Percentiles rank a stretch among this genome's conserved stretches.
Evolutionary conservation across 1,140 invertebrate species (phyloP).

Genomic region (Ostrea denselamellosa): DNA sequence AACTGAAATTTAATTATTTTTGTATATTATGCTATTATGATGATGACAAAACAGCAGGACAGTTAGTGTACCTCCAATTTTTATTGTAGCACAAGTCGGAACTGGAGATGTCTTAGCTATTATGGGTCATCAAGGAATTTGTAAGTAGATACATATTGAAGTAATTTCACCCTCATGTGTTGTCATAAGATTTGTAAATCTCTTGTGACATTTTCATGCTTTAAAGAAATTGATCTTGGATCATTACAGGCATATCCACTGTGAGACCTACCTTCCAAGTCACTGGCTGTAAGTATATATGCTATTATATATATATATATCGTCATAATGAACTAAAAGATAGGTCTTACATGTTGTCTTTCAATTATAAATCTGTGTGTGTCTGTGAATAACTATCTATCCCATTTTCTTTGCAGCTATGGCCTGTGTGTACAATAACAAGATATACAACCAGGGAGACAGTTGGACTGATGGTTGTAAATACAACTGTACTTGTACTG

Average conservation of each 20-base stretch:
- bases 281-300: background rate
- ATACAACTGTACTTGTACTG: conserved; percentile 70
- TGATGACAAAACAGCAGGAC: too few species aligned
- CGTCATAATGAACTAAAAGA: too few species aligned
- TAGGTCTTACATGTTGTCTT: too few species aligned
- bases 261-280: background rate
- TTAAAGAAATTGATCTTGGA: background rate
- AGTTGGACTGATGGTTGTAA: conserved; percentile 71
- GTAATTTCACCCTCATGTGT: too few species aligned
- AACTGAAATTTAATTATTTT: too few species aligned
- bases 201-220: too few species aligned
- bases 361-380: background rate
- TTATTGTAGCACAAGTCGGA: conserved; percentile 56
- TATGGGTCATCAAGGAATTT: conserved; percentile 65
- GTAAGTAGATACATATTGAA: conserved; percentile 52
- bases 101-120: conserved; percentile 70
- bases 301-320: too few species aligned
- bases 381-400: background rate
- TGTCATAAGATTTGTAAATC: too few species aligned
- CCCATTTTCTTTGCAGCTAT: conserved; percentile 48
- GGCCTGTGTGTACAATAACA: conserved; percentile 67
- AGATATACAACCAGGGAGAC: conserved; percentile 64
- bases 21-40: too few species aligned
- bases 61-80: background rate
- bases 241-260: background rate